Percentiles rank a stretch among this genome's conserved stretches.
phyloP scores from a whole-genome alignment of 2,113 vertebrate species.

The Zootoca vivipara region DNA sequence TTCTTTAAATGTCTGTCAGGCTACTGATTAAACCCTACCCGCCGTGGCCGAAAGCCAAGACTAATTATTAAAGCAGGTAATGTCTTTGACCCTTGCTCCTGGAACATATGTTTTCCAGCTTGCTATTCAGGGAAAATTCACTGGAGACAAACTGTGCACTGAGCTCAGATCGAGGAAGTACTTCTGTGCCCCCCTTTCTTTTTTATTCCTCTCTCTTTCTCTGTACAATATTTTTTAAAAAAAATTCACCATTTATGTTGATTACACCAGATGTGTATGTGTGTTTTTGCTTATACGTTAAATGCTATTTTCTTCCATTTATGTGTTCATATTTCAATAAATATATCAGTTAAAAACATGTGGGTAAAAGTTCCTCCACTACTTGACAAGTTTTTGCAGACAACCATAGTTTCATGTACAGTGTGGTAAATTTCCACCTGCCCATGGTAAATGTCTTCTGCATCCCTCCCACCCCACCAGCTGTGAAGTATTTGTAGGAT shows the following conservation, averaged over 20 bases:
- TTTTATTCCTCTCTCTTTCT: background rate
- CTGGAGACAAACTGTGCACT: background rate
- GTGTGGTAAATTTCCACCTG: background rate
- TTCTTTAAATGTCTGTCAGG: slow-evolving; percentile 2
- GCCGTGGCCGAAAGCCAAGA: slow-evolving; percentile 10
- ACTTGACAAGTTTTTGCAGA: background rate
- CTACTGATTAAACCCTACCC: background rate
- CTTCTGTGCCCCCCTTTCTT: background rate
- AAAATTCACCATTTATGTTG: no score
- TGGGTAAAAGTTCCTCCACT: background rate
- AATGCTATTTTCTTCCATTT: no score
- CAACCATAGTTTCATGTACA: background rate
- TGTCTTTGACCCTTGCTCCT: slow-evolving; percentile 5
- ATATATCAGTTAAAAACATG: no score
- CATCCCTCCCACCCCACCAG: background rate
- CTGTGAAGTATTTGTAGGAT: background rate
- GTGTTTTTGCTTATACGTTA: no score
- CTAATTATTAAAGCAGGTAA: slow-evolving; percentile 12
- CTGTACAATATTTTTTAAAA: no score
- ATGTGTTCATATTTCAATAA: no score
- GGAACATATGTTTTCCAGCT: slow-evolving; percentile 14
- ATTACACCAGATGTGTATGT: no score
- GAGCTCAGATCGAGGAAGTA: background rate
- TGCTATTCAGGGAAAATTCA: background rate
- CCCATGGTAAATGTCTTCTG: background rate